Conservation (phyloP, 2,113 vertebrate genomes). For the Lamprologus callipterus region DNA sequence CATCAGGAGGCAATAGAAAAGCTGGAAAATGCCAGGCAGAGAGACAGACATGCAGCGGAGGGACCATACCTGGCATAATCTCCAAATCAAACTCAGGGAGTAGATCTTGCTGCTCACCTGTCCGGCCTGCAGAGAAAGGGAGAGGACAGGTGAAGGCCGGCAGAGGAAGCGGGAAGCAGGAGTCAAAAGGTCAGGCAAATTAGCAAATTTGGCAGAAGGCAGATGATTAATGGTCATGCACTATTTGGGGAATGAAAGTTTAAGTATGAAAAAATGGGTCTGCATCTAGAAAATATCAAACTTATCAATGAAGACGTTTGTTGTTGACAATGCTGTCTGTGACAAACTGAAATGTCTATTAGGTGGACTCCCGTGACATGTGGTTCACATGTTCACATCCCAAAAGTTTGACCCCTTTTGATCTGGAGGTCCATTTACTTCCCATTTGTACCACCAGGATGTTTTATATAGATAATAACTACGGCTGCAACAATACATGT, state of each 20-base stretch:
- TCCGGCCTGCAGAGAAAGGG: conserved; percentile 91
- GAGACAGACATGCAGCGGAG: conserved; percentile 17
- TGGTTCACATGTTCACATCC: not conserved
- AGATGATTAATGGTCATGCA: conserved; percentile 25
- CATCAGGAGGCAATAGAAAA: not conserved
- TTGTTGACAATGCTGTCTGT: not conserved
- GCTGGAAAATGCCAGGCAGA: conserved; percentile 6
- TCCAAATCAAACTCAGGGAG: conserved; percentile 99
- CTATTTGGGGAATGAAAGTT: not conserved
- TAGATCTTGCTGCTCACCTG: conserved; percentile 92
- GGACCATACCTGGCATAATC: conserved; percentile 94
- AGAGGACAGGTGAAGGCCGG: conserved; percentile 69
- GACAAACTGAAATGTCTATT: not conserved
- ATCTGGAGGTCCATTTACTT: not conserved
- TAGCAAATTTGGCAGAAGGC: conserved; percentile 8
- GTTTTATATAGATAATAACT: not conserved
- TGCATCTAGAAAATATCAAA: not conserved
- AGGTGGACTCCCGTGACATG: not conserved
- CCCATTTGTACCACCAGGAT: not conserved
- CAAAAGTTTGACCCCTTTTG: not conserved
- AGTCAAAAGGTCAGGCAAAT: conserved; percentile 34
- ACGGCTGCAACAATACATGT: not conserved
- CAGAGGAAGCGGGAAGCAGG: conserved; percentile 47
- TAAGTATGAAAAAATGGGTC: not conserved
- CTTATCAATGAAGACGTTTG: not conserved